phyloP scores from a whole-genome alignment of 2,888 invertebrate species.

The Agrochola circellaris region DNA sequence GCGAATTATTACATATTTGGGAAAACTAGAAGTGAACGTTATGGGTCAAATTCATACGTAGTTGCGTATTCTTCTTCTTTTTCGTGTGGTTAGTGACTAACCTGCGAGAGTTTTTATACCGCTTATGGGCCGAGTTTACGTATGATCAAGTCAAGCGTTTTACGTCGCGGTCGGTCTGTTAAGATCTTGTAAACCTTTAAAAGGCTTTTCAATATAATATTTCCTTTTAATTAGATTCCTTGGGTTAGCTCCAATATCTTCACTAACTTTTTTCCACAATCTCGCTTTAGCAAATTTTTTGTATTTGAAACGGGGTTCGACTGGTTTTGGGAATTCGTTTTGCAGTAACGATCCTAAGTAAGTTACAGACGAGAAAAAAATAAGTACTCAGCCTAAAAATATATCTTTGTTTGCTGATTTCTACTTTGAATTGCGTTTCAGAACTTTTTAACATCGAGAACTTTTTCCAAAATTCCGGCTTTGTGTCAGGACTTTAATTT shows the following conservation, averaged over 20 bases:
- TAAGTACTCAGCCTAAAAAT: too few relatives aligned
- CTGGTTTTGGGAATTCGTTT: constrained; percentile 10
- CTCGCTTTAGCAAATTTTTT: background rate
- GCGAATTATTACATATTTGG: background rate
- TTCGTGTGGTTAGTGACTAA: too few relatives aligned
- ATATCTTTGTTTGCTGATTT: background rate
- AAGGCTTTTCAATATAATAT: constrained; percentile 8
- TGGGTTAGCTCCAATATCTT: background rate
- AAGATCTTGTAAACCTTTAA: constrained; percentile 1
- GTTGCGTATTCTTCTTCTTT: background rate
- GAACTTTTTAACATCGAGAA: background rate
- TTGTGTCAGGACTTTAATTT: too few relatives aligned
- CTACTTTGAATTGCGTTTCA: background rate
- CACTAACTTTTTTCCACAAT: background rate
- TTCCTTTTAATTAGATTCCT: background rate
- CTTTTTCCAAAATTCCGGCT: too few relatives aligned
- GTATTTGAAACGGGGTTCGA: background rate
- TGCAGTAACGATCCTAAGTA: constrained; percentile 2
- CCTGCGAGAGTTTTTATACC: too few relatives aligned
- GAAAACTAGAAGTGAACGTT: background rate
- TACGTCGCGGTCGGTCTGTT: background rate
- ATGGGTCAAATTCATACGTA: background rate
- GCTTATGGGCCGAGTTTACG: background rate
- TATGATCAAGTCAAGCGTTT: background rate
- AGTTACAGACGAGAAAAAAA: background rate